Evolutionary conservation across 2,888 invertebrate species (phyloP).

Genomic region (Callosobruchus maculatus): DNA sequence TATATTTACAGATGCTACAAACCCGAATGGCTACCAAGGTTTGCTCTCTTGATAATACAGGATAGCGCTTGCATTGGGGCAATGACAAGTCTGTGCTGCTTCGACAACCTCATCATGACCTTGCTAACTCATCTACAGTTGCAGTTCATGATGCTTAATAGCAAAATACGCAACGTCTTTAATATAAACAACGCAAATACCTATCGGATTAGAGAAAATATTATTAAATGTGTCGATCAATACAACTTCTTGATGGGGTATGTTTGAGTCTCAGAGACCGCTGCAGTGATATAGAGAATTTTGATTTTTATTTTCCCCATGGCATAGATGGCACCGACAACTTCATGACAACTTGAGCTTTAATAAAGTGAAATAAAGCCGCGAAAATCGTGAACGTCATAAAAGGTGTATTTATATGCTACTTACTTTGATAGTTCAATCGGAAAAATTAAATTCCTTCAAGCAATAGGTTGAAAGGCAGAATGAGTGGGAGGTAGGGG

Average conservation of each 20-base stretch:
- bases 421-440: too few relatives aligned
- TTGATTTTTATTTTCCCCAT: too few relatives aligned
- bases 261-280: too few relatives aligned
- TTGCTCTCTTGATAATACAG: background rate
- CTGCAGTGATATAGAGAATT: too few relatives aligned
- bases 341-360: too few relatives aligned
- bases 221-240: background rate
- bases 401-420: too few relatives aligned
- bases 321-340: too few relatives aligned
- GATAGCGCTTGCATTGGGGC: background rate
- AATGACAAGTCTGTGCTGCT: background rate
- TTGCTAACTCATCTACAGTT: background rate
- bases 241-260: background rate
- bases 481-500: too few relatives aligned
- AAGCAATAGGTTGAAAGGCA: too few relatives aligned
- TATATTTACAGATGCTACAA: background rate
- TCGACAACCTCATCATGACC: background rate
- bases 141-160: background rate
- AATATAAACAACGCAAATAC: background rate
- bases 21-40: background rate
- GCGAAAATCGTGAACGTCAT: too few relatives aligned
- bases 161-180: background rate
- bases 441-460: too few relatives aligned
- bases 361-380: too few relatives aligned
- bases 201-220: background rate